Percentiles rank a stretch among this genome's conserved stretches.
Evolutionary conservation across 2,113 vertebrate species (phyloP).

Genomic region (Leucopternis melanops): DNA sequence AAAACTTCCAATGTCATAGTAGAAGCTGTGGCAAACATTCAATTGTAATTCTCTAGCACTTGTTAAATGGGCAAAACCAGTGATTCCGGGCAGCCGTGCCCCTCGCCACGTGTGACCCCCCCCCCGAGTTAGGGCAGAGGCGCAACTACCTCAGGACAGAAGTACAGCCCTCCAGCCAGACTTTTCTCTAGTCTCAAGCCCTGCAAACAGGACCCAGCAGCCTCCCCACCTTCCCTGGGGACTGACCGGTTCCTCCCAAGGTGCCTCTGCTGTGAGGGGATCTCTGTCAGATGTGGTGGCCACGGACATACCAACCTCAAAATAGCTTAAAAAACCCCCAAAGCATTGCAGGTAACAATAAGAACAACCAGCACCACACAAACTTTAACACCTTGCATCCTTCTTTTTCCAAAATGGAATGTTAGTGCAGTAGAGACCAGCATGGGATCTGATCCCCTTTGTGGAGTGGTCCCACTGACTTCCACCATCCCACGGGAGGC

Average conservation of each 20-base stretch:
- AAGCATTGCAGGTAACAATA: not conserved
- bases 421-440: too few species aligned
- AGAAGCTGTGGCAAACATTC: not conserved
- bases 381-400: not conserved
- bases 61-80: not conserved
- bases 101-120: too few species aligned
- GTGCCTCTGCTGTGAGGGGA: not conserved
- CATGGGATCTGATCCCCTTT: too few species aligned
- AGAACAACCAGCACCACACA: not conserved
- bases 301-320: not conserved
- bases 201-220: not conserved
- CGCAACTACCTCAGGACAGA: not conserved
- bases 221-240: not conserved
- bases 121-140: too few species aligned
- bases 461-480: too few species aligned
- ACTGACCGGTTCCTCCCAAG: not conserved
- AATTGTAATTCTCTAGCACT: not conserved
- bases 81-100: too few species aligned
- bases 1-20: not conserved
- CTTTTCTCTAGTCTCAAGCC: not conserved
- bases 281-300: not conserved
- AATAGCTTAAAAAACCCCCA: not conserved
- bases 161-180: not conserved
- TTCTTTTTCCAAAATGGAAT: not conserved
- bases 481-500: too few species aligned